Evolutionary conservation across 2,113 vertebrate genomes (phyloP), one percentile per base, ranked within the genome.

Genomic region (Octodon degus): DNA sequence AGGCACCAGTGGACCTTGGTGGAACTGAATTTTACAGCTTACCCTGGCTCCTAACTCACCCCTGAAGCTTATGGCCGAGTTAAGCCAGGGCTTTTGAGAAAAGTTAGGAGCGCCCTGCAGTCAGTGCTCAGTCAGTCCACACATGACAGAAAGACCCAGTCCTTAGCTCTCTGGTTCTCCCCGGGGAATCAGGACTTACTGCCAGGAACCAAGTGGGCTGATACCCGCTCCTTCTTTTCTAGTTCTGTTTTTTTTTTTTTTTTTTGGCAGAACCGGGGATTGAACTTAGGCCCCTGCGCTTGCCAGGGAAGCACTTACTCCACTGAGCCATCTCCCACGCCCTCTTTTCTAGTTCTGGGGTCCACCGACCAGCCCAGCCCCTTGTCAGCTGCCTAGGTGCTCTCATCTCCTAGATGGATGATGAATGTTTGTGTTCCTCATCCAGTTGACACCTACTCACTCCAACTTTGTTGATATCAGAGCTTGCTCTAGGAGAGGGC

Each of bases 21-120:
- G 68, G 40, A 60, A 76, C 0, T 72, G 43, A 83, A 62, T 63
- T 76, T 70, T 89, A 68, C 72, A 76, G 63, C 70, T 84, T 93
- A 91, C 80, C 32, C 67, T 76, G n/a, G 77, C 53, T 70, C 74
- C 32, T 40, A 30, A 70, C 30, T 40, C 16, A 55, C 24, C 50
- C 19, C 14, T 53, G 79, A 85, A 65, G 47, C 60, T 30, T 50
- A 86, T 58, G 40, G 58, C 77, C 79, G 40, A 58, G 37, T 76
- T 68, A 86, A 94, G 32, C 32, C 43, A 88, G 40, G 84, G 40
- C 62, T 81, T 62, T 70, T 68, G 40, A 97, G 90, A 76, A 95
- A 65, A 86, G 43, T 37, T n/a, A 72, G 55, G 32, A 63, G 50
- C 5, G 24, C 82, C 40, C 16, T 86, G 37, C 19, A 53, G 85